Percentiles rank a stretch among this genome's conserved stretches.
phyloP scores from a whole-genome alignment of 2,113 vertebrate species.

The Rhizomys pruinosus region DNA sequence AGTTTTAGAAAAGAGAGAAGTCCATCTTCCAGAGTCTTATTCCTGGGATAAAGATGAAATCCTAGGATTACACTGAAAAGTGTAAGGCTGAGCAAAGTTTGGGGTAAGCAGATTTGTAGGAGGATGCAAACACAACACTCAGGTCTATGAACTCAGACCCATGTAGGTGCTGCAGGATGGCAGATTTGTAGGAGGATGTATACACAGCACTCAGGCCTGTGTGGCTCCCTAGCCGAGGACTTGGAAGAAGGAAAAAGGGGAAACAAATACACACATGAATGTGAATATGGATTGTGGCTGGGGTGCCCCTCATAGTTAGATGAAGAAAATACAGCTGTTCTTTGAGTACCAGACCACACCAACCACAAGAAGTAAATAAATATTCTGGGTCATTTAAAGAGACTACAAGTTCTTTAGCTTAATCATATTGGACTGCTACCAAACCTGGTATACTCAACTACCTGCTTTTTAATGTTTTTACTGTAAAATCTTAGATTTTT shows the following conservation, averaged over 20 bases:
- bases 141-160: background rate
- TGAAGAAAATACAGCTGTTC: background rate
- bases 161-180: background rate
- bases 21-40: background rate
- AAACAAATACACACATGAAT: background rate
- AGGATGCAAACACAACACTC: background rate
- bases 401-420: background rate
- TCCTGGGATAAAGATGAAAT: background rate
- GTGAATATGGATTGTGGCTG: background rate
- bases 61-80: background rate
- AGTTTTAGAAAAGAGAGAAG: background rate
- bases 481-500: background rate
- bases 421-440: background rate
- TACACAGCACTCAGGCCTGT: no score
- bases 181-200: no score
- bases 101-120: background rate
- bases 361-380: background rate
- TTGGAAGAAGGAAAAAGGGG: constrained; percentile 8
- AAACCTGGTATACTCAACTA: no score
- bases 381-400: background rate
- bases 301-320: background rate
- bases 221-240: background rate
- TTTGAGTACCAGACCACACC: background rate
- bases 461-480: background rate
- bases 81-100: background rate